A percentile compares a stretch with the other conserved stretches of the same genome.
Conservation (phyloP, 1,140 invertebrate species). For the Drosophila biarmipes region DNA sequence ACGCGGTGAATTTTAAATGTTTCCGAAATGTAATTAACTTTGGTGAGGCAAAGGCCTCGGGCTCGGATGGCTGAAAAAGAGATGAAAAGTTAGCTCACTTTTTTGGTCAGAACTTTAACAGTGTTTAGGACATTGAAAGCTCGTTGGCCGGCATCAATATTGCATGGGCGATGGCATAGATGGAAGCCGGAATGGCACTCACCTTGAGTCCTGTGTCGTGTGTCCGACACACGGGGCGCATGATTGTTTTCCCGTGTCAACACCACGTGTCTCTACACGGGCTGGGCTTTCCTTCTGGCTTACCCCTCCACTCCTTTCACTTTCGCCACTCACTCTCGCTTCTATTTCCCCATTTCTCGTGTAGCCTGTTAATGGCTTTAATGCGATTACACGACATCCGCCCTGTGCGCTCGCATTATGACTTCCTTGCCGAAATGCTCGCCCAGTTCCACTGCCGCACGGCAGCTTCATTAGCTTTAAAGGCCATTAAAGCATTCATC, state of each 20-base stretch:
- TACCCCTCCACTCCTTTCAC: slow-evolving; percentile 3
- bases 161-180: slow-evolving; percentile 40
- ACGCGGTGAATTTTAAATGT: slow-evolving; percentile 43
- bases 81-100: slow-evolving; percentile 19
- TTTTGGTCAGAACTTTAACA: slow-evolving; percentile 15
- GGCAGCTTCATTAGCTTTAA: slow-evolving; percentile 38
- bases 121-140: slow-evolving; percentile 34
- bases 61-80: slow-evolving; percentile 6
- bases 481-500: slow-evolving; percentile 47
- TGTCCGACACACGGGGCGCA: slow-evolving; percentile 46
- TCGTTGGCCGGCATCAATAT: slow-evolving; percentile 48
- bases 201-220: slow-evolving; percentile 38
- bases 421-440: slow-evolving; percentile 11
- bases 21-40: slow-evolving; percentile 49
- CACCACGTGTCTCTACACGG: slow-evolving; percentile 32
- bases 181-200: slow-evolving; percentile 11
- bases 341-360: slow-evolving; percentile 12
- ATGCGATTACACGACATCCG: slow-evolving; percentile 61
- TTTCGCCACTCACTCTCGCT: slow-evolving; percentile 5
- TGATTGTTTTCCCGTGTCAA: slow-evolving; percentile 62
- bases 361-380: slow-evolving; percentile 56
- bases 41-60: slow-evolving; percentile 9
- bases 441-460: slow-evolving; percentile 7
- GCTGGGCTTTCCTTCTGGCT: neutral
- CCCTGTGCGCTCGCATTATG: slow-evolving; percentile 29